Evolutionary conservation across 2,888 invertebrate genomes (phyloP).

Genomic region (Lampropteryx suffumata): DNA sequence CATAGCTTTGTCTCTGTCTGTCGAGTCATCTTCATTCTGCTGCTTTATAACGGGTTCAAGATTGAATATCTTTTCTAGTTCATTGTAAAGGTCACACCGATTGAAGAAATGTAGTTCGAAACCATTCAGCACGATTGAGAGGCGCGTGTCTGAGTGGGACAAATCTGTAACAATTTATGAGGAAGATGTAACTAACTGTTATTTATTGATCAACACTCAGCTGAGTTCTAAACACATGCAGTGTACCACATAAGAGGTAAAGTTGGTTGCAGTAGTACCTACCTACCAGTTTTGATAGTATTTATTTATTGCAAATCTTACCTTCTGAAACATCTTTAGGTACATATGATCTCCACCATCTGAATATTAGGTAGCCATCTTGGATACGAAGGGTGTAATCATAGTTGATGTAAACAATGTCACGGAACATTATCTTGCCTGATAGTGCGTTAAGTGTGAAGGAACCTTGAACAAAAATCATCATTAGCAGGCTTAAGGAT

Average conservation of each 20-base stretch:
- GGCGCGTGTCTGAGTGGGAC: constrained; percentile 96
- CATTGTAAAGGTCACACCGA: constrained; percentile 92
- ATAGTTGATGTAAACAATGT: constrained; percentile 96
- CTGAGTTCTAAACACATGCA: no score
- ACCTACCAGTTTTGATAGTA: no score
- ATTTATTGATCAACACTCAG: no score
- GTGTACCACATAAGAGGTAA: no score
- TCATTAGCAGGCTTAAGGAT: neutral
- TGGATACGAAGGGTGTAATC: constrained; percentile 96
- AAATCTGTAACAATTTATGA: constrained; percentile 86
- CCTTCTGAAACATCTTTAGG: constrained; percentile 98
- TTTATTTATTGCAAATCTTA: constrained; percentile 50
- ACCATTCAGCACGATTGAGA: constrained; percentile 95
- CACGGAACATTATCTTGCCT: constrained; percentile 99
- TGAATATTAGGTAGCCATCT: constrained; percentile 98
- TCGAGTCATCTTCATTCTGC: constrained; percentile 81
- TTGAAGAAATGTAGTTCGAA: constrained; percentile 98
- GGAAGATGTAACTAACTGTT: neutral
- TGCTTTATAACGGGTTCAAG: constrained; percentile 90
- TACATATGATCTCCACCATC: constrained; percentile 98
- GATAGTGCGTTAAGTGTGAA: constrained; percentile 97
- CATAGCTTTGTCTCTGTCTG: constrained; percentile 83
- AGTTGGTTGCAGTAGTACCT: no score
- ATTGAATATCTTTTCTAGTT: constrained; percentile 94
- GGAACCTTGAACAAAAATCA: constrained; percentile 86